These are phyloP conservation scores for Eremobia ochroleuca DNA, from an alignment of 2,888 invertebrate species.

Conservation along the genomic window DNA sequence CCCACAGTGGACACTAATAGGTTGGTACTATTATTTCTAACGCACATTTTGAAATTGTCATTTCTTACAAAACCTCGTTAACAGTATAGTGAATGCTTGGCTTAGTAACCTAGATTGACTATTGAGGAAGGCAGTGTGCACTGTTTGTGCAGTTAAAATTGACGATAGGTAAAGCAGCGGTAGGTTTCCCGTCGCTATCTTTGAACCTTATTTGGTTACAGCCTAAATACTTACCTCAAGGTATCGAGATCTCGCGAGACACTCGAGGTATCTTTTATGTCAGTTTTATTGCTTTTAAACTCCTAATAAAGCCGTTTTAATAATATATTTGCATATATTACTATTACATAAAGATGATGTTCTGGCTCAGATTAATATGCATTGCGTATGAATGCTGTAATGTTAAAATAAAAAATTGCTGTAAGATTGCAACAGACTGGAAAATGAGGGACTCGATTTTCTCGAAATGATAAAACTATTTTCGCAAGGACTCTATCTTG, in stretches of 20 bases:
- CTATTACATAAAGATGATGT: conserved; percentile 34
- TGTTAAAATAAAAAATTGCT: background rate
- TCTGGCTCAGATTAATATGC: conserved; percentile 9
- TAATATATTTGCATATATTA: conserved; percentile 40
- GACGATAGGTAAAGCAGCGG: background rate
- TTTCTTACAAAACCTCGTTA: too few species aligned
- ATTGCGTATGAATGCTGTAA: background rate
- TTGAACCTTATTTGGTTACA: conserved; percentile 24
- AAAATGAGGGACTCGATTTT: background rate
- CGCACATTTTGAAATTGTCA: too few species aligned
- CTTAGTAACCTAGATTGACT: background rate
- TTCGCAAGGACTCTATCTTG: background rate
- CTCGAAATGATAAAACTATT: conserved; percentile 1
- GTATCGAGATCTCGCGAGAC: conserved; percentile 24
- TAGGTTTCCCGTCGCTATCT: background rate
- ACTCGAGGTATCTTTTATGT: conserved; percentile 21
- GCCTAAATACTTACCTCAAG: conserved; percentile 17
- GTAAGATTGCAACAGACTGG: background rate
- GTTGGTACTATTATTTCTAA: too few species aligned
- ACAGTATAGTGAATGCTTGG: background rate
- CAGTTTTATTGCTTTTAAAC: conserved; percentile 31
- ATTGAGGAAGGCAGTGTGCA: background rate
- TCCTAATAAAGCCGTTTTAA: conserved; percentile 39
- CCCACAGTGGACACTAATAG: too few species aligned
- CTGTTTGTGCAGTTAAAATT: background rate